Conservation (phyloP, 2,113 vertebrate species). For the Equus przewalskii region DNA sequence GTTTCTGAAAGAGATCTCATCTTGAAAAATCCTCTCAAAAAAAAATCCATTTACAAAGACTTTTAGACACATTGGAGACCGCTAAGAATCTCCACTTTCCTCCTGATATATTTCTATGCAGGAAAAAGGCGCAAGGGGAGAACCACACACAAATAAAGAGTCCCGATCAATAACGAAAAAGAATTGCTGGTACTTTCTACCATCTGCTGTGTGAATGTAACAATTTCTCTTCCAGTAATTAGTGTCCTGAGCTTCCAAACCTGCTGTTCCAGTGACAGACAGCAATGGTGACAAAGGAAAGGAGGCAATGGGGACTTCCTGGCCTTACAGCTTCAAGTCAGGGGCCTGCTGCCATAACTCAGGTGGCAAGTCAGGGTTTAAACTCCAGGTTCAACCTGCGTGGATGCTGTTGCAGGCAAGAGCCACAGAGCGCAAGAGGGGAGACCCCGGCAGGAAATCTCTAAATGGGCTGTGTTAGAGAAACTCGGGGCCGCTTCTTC, state of each 20-base stretch:
- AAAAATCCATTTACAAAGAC: neutral
- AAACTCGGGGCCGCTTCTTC: neutral
- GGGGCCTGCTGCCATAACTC: neutral
- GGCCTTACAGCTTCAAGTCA: neutral
- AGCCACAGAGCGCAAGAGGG: neutral
- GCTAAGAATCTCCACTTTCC: neutral
- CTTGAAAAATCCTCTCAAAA: neutral
- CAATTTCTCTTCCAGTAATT: neutral
- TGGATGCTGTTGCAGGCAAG: neutral
- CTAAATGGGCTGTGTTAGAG: neutral
- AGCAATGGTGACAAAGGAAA: neutral
- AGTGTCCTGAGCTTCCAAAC: neutral
- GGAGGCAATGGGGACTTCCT: neutral
- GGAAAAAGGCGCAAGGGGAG: neutral
- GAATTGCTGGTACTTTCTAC: neutral
- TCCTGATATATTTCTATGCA: neutral
- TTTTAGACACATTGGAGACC: accelerated
- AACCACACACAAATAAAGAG: neutral
- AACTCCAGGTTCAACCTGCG: neutral
- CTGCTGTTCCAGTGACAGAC: neutral
- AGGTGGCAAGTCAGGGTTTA: neutral
- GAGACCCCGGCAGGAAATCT: neutral
- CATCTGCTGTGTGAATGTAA: neutral
- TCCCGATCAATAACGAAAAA: accelerated
- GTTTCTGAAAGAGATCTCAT: constrained; percentile 27